phyloP scores from a whole-genome alignment of 2,888 invertebrate genomes.

The Hypolimnas misippus region DNA sequence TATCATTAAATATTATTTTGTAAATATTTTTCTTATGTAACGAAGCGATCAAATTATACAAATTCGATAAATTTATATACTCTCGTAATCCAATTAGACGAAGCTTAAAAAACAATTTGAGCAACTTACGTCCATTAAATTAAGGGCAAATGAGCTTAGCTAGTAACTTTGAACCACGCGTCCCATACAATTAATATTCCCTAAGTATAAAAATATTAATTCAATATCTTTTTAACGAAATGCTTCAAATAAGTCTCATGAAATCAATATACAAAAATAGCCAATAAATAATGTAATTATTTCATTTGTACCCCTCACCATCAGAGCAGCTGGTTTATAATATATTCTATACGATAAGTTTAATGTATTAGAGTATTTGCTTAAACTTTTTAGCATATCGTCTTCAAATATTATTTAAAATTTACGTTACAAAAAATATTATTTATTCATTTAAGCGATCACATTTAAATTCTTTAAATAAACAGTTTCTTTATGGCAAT shows the following conservation, averaged over 20 bases:
- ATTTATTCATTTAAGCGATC: not conserved
- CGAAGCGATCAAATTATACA: too few species aligned
- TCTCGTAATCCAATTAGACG: not conserved
- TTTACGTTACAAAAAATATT: not conserved
- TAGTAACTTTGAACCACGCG: constrained; percentile 47
- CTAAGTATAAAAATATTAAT: constrained; percentile 83
- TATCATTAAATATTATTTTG: constrained; percentile 17
- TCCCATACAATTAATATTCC: constrained; percentile 58
- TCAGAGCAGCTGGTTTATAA: constrained; percentile 77
- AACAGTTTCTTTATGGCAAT: not conserved
- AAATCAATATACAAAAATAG: constrained; percentile 67
- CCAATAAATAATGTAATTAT: constrained; percentile 66
- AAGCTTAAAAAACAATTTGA: constrained; percentile 18
- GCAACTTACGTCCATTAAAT: constrained; percentile 22
- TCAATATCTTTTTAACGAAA: constrained; percentile 69
- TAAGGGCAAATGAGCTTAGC: constrained; percentile 35
- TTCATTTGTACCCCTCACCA: constrained; percentile 77
- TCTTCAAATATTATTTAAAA: not conserved
- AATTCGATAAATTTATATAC: constrained; percentile 2
- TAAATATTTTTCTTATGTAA: too few species aligned
- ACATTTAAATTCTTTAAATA: not conserved
- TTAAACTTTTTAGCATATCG: constrained; percentile 11
- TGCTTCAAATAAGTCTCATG: constrained; percentile 49
- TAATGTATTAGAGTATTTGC: constrained; percentile 37
- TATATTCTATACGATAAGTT: constrained; percentile 36